Conservation (phyloP, 2,888 invertebrate species). For the Archips crataeganus region DNA sequence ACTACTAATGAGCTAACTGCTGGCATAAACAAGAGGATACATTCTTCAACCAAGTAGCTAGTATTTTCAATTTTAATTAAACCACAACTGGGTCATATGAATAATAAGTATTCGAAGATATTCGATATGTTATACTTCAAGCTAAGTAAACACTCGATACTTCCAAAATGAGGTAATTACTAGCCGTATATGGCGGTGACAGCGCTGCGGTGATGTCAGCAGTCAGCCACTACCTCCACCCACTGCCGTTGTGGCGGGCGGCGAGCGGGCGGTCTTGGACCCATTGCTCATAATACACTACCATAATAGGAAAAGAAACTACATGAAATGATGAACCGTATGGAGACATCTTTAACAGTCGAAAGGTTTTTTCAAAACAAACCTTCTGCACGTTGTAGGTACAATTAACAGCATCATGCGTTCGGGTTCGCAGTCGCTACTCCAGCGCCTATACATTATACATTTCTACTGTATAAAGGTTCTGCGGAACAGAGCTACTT, state of each 20-base stretch:
- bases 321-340: neutral
- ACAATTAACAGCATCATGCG: no score
- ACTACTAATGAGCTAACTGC: neutral
- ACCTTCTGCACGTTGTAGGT: no score
- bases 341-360: neutral
- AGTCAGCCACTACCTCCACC: neutral
- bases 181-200: slow-evolving; percentile 29
- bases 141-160: slow-evolving; percentile 22
- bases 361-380: no score
- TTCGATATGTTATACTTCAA: neutral
- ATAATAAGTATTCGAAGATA: slow-evolving; percentile 6
- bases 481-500: no score
- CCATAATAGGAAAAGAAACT: neutral
- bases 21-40: neutral
- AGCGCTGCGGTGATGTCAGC: slow-evolving; percentile 34
- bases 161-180: slow-evolving; percentile 38
- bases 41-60: neutral
- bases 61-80: neutral
- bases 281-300: slow-evolving; percentile 6
- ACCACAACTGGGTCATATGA: slow-evolving; percentile 17
- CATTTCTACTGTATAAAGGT: no score
- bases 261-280: slow-evolving; percentile 30
- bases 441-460: no score
- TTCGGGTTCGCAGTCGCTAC: neutral
- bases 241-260: slow-evolving; percentile 12